Percentiles rank a stretch among this genome's conserved stretches.
These are phyloP conservation scores for Xestobium rufovillosum DNA, from an alignment of 2,888 invertebrate species.

Conservation along the genomic window DNA sequence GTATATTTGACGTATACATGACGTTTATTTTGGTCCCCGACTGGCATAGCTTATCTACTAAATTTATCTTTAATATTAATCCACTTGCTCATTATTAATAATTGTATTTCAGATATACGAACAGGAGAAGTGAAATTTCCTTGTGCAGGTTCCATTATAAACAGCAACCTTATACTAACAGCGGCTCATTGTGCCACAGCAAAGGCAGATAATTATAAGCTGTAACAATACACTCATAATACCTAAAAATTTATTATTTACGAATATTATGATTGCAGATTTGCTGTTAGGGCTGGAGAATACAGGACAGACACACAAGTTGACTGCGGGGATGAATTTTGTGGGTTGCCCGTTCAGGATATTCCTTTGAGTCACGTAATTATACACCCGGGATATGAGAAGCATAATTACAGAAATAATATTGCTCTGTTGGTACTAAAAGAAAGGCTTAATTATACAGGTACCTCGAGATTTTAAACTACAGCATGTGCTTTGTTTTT, in stretches of 20 bases:
- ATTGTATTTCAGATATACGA: conserved; percentile 53
- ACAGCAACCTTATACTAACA: conserved; percentile 54
- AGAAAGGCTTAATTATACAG: conserved; percentile 59
- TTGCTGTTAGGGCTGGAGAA: conserved; percentile 66
- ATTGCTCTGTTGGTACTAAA: conserved; percentile 66
- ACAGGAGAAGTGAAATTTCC: conserved; percentile 65
- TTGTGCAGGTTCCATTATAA: conserved; percentile 68
- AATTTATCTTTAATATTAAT: too few relatives aligned
- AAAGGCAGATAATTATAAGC: conserved; percentile 65
- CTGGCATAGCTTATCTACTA: too few relatives aligned
- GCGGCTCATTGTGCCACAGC: conserved; percentile 76
- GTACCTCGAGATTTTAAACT: conserved; percentile 44
- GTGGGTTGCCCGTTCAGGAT: conserved; percentile 63
- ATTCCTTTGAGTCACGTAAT: conserved; percentile 67
- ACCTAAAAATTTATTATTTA: conserved; percentile 8
- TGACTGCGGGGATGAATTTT: conserved; percentile 68
- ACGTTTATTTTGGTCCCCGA: too few relatives aligned
- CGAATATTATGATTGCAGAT: conserved; percentile 43
- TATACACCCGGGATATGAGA: conserved; percentile 68
- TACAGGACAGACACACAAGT: conserved; percentile 64
- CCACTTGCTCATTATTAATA: too few relatives aligned
- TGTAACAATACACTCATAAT: conserved; percentile 47
- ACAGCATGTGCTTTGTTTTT: conserved; percentile 8
- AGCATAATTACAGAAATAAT: conserved; percentile 52
- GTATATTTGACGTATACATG: too few relatives aligned